A percentile compares a stretch with the other conserved stretches of the same genome.
Conservation (phyloP, 2,797 vertebrate genomes). For the Serranus cabrilla region DNA sequence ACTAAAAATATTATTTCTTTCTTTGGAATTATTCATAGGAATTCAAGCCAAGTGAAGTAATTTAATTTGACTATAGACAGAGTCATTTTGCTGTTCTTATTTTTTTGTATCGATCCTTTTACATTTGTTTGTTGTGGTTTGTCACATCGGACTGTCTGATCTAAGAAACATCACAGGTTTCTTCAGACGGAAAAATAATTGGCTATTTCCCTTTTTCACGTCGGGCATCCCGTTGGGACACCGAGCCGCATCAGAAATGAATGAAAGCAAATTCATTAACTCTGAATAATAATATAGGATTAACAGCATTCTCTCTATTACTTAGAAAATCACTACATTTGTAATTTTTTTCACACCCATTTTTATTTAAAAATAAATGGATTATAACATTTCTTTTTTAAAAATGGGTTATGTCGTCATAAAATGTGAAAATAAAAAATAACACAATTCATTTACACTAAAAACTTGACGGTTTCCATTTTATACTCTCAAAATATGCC, state of each 20-base stretch:
- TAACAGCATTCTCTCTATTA: conserved; percentile 21
- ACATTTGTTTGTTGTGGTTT: conserved; percentile 34
- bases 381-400: too few relatives aligned
- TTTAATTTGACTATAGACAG: not conserved
- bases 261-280: conserved; percentile 69
- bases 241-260: conserved; percentile 62
- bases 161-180: conserved; percentile 86
- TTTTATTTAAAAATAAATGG: not conserved
- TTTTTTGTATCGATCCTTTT: not conserved
- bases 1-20: not conserved
- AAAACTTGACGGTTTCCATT: conserved; percentile 7
- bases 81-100: too few relatives aligned
- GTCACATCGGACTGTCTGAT: conserved; percentile 84
- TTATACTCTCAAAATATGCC: conserved; percentile 5
- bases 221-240: conserved; percentile 77
- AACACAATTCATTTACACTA: not conserved
- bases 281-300: conserved; percentile 65
- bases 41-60: not conserved
- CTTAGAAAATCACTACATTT: not conserved
- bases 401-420: fast-evolving
- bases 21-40: not conserved
- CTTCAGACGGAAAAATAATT: conserved; percentile 92
- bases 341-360: not conserved
- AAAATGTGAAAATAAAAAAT: not conserved
- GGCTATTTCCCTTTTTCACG: conserved; percentile 79